Base-by-base conservation (phyloP, 2,797 vertebrate species). In the Antennarius maculatus region DNA sequence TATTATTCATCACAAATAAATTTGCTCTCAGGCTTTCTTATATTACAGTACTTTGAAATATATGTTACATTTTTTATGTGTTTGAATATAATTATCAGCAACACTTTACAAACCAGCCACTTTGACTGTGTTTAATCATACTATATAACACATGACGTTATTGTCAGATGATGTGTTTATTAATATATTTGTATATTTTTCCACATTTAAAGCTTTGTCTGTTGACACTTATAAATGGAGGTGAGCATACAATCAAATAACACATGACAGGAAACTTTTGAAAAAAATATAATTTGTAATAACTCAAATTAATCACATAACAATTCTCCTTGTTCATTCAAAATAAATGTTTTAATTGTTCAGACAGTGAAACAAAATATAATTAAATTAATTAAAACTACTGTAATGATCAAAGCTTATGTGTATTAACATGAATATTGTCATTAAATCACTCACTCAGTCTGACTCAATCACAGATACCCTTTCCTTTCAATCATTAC, bases 401-500 rank as follows among this genome's bases (percentile, higher is more conserved):
- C 5, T 34, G 31, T 23, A 7, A 48, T 13, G 7, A 12, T 4
- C n/a, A 46, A 28, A 23, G 23, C 11, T 13, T 23, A 48, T 47
- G 9, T 47, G 10, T 28, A 17, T n/a, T 16, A 45, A 8, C 9
- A 47, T 41, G 6, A 28, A 42, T 23, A 53, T 29, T 49, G 11
- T 6, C 6, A 41, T 66, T 47, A 34, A 59, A 39, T 39, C 9
- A 7, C 7, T 31, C 56, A 61, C 5, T 1, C 50, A 56, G 13
- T 57, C 23, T 27, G 39, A 45, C 6, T 9, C 46, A 46, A 17
- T 63, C 54, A 18, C 17, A 56, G 59, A 27, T 41, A 43, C 29
- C n/a, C n/a, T n/a, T n/a, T n/a, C 66, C 12, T 46, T 10, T 34
- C 47, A 34, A 49, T 54, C 29, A 64, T 61, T 54, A 39, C 56